Evolutionary conservation across 2,113 vertebrate genomes (phyloP), one percentile per base, ranked within the genome.

Genomic region (Oxygymnocypris stewartii): DNA sequence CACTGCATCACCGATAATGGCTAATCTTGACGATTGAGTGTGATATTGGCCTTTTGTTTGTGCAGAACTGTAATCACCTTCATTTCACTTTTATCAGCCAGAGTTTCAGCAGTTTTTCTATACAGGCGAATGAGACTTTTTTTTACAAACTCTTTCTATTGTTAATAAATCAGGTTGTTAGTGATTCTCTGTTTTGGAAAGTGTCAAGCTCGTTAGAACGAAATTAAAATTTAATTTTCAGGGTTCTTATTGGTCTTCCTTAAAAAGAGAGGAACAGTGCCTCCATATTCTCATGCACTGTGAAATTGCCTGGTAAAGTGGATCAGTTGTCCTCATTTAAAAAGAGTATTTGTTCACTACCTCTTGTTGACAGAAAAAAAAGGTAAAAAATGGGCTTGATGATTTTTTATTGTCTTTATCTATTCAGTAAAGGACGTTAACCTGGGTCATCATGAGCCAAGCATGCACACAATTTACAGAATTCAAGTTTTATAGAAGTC

Each of bases 1-100:
- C 77, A 74, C 75, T 84, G 88, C 84, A 85, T 89, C 82, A 84
- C 75, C 44, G 31, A 42, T 35, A 87, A 85, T 77, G 76, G 54
- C 84, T 86, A 87, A 88, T 90, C 84, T 71, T 16, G 75, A 49
- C 20, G 37, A 42, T 44, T 79, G 65, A 76, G 86, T 84, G 8
- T 67, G 8, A 71, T 76, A 25, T 59, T 84, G 54, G 35, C 44
- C 54, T 80, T 88, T 80, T 86, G 86, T 89, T 83, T 88, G 83
- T 85, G 85, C 42, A 16, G 84, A 87, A 81, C 79, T 85, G 83
- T 87, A 89, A 89, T 87, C 74, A 87, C 84, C 10, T 63, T 28
- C 77, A 57, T 69, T 42, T 37, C 84, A 67, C 35, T 76, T 85
- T 57, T 59, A 85, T 69, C 79, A 85, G 20, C 42, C 2, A 13